Evolutionary conservation across 1,140 invertebrate species (phyloP).

Genomic region (Octopus sinensis): DNA sequence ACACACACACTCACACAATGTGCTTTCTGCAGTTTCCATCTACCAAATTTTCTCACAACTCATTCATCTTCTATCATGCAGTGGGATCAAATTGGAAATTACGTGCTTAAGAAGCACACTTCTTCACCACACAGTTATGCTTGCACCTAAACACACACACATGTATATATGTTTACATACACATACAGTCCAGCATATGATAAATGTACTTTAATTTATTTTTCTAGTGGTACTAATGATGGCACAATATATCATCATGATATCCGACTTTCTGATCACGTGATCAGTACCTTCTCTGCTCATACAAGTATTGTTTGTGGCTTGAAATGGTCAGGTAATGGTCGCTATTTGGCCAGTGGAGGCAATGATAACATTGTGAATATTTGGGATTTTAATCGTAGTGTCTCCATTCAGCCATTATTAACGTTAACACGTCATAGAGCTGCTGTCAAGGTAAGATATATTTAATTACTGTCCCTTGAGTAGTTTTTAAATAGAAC

Average conservation of each 20-base stretch:
- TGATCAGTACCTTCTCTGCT: slow-evolving; percentile 69
- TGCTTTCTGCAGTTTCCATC: too few species aligned
- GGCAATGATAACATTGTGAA: slow-evolving; percentile 93
- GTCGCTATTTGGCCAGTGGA: slow-evolving; percentile 85
- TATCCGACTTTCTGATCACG: slow-evolving; percentile 84
- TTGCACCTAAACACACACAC: too few species aligned
- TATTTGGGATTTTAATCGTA: slow-evolving; percentile 70
- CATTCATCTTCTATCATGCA: too few species aligned
- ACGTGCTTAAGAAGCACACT: too few species aligned
- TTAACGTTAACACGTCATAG: slow-evolving; percentile 49
- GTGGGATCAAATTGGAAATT: too few species aligned
- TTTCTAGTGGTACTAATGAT: slow-evolving; percentile 74
- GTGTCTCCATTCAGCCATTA: slow-evolving; percentile 25
- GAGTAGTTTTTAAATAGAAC: neutral
- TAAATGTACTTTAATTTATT: slow-evolving; percentile 6
- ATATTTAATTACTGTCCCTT: neutral
- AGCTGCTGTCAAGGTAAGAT: slow-evolving; percentile 61
- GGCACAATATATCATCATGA: slow-evolving; percentile 93
- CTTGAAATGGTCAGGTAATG: slow-evolving; percentile 90
- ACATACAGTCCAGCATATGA: too few species aligned
- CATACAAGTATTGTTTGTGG: slow-evolving; percentile 89
- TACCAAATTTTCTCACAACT: too few species aligned
- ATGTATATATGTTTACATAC: too few species aligned
- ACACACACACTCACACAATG: too few species aligned
- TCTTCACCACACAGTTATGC: too few species aligned